A percentile compares a stretch with the other conserved stretches of the same genome.
Evolutionary conservation across 2,797 vertebrate genomes (phyloP).

Genomic region (Tiaroga cobitis): DNA sequence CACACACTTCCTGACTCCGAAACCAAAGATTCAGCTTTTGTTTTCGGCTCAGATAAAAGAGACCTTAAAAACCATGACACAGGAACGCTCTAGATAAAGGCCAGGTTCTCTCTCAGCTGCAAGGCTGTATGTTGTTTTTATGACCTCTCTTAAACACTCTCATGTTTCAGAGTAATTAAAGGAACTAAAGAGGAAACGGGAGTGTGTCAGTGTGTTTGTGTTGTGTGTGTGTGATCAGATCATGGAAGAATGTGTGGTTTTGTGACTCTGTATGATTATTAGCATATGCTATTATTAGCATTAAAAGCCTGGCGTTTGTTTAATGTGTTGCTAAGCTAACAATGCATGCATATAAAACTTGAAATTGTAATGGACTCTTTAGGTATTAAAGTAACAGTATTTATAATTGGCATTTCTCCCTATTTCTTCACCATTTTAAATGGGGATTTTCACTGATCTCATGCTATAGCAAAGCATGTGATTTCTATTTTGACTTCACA

Average conservation of each 20-base stretch:
- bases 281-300: conserved; percentile 19
- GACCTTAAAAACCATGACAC: conserved; percentile 45
- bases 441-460: not conserved
- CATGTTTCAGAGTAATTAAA: conserved; percentile 54
- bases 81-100: conserved; percentile 37
- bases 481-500: not conserved
- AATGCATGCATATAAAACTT: not conserved
- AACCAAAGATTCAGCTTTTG: conserved; percentile 45
- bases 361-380: not conserved
- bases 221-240: conserved; percentile 24
- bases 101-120: conserved; percentile 18
- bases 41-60: conserved; percentile 34
- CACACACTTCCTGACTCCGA: conserved; percentile 29
- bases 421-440: not conserved
- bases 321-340: not conserved
- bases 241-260: not conserved
- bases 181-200: conserved; percentile 7
- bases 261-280: not conserved
- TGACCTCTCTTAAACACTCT: conserved; percentile 53
- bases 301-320: not conserved
- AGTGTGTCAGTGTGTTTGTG: conserved; percentile 29
- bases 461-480: not conserved
- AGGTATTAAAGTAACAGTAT: too few species aligned
- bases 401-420: not conserved
- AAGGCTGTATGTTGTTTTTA: conserved; percentile 55